Evolutionary conservation across 2,113 vertebrate genomes (phyloP).

Genomic region (Scomber scombrus): DNA sequence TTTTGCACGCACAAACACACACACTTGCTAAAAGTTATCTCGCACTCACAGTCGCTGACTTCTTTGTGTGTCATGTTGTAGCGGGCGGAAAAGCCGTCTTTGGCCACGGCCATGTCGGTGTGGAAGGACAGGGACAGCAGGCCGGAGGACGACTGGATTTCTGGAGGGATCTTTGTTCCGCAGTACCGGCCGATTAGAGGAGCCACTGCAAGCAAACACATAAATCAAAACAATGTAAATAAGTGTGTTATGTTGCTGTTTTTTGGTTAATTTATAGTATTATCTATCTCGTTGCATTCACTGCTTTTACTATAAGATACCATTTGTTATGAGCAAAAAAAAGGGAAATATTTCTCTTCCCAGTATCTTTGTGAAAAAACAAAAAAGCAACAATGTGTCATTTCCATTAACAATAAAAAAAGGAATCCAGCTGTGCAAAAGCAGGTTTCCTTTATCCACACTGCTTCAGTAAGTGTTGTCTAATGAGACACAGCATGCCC

Average conservation of each 20-base stretch:
- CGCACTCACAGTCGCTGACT: constrained; percentile 91
- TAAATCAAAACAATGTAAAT: not conserved
- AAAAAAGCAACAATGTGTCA: not conserved
- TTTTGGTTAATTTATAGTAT: not conserved
- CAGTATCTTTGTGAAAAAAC: not conserved
- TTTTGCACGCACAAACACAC: not conserved
- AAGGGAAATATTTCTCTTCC: not conserved
- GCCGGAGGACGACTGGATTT: constrained; percentile 94
- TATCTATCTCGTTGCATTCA: not conserved
- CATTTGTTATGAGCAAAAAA: not conserved
- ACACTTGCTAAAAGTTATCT: constrained; percentile 9
- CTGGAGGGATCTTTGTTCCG: constrained; percentile 93
- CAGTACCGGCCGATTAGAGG: constrained; percentile 99
- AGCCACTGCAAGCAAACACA: constrained; percentile 85
- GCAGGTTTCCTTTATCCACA: constrained; percentile 45
- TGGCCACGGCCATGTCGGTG: constrained; percentile 98
- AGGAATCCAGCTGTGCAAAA: constrained; percentile 4
- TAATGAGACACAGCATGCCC: constrained; percentile 69
- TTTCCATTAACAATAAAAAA: not conserved
- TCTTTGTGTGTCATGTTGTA: constrained; percentile 95
- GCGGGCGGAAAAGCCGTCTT: constrained; percentile 97
- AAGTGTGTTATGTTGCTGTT: not conserved
- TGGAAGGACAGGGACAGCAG: constrained; percentile 97
- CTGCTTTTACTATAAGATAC: not conserved
- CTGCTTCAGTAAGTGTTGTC: constrained; percentile 66